These are phyloP conservation scores for Tiliqua scincoides DNA, from an alignment of 2,113 vertebrate species.

Conservation along the genomic window DNA sequence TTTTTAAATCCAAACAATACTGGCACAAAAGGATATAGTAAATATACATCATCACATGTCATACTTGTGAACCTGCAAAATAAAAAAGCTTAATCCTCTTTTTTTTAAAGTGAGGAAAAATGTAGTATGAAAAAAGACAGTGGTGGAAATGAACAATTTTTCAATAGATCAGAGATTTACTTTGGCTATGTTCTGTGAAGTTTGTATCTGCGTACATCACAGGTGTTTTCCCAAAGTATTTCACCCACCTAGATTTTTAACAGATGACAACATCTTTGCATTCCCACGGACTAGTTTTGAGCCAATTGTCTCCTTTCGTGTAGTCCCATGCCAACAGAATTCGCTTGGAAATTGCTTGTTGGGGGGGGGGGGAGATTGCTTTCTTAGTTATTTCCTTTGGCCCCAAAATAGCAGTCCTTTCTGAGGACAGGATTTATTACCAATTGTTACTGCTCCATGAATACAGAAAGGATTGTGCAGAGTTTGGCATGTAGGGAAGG, in stretches of 20 bases:
- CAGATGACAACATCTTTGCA: constrained; percentile 35
- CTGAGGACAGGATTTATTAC: not conserved
- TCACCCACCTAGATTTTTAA: constrained; percentile 41
- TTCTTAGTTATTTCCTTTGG: constrained; percentile 24
- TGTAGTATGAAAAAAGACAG: not conserved
- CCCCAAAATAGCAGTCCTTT: constrained; percentile 13
- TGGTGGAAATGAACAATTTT: constrained; percentile 8
- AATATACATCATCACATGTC: not conserved
- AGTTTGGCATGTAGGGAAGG: constrained; percentile 27
- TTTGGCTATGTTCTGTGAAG: constrained; percentile 42
- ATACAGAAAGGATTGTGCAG: constrained; percentile 18
- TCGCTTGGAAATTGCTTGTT: constrained; percentile 23
- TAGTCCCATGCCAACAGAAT: constrained; percentile 16
- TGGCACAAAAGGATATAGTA: not conserved
- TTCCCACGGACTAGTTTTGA: constrained; percentile 20
- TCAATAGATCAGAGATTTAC: constrained; percentile 40
- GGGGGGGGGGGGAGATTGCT: not conserved
- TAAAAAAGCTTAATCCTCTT: constrained; percentile 12
- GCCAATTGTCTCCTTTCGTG: constrained; percentile 1
- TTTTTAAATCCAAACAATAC: not conserved
- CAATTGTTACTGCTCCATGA: constrained; percentile 3
- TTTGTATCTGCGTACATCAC: constrained; percentile 39
- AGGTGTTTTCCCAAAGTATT: constrained; percentile 68
- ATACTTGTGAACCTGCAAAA: not conserved
- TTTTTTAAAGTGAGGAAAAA: not conserved